These are phyloP conservation scores for Lasioglossum malachurum DNA, from an alignment of 2,888 invertebrate species.

Conservation along the genomic window DNA sequence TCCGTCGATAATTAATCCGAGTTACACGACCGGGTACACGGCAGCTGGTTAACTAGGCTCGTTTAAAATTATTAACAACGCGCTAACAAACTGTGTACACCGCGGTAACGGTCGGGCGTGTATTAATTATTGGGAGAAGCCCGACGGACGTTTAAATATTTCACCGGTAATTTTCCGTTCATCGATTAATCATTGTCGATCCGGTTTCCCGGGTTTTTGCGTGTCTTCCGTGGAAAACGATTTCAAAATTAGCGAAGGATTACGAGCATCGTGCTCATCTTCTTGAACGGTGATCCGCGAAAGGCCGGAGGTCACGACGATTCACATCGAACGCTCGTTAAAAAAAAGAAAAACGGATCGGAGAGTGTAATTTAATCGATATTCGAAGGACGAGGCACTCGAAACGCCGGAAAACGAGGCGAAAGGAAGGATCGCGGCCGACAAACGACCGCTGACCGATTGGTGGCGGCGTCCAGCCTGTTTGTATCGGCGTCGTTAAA, in stretches of 20 bases:
- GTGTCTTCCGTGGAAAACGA: neutral
- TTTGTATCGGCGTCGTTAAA: constrained; percentile 36
- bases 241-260: neutral
- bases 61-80: constrained; percentile 44
- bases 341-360: neutral
- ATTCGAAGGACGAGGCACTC: neutral
- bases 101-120: neutral
- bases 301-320: neutral
- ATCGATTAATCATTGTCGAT: neutral
- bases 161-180: neutral
- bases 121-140: constrained; percentile 27
- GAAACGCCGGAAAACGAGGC: neutral
- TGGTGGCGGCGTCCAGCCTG: neutral
- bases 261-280: no score
- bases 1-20: constrained; percentile 29
- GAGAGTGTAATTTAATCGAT: neutral
- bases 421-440: neutral
- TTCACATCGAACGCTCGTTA: neutral
- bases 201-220: neutral
- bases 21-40: neutral
- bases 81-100: constrained; percentile 26
- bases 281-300: neutral
- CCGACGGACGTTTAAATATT: constrained; percentile 29
- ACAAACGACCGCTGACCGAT: neutral
- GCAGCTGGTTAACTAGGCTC: constrained; percentile 13